Evolutionary conservation across 1,140 invertebrate species (phyloP), one percentile per base, ranked within the genome.

Genomic region (Bradysia coprophila): DNA sequence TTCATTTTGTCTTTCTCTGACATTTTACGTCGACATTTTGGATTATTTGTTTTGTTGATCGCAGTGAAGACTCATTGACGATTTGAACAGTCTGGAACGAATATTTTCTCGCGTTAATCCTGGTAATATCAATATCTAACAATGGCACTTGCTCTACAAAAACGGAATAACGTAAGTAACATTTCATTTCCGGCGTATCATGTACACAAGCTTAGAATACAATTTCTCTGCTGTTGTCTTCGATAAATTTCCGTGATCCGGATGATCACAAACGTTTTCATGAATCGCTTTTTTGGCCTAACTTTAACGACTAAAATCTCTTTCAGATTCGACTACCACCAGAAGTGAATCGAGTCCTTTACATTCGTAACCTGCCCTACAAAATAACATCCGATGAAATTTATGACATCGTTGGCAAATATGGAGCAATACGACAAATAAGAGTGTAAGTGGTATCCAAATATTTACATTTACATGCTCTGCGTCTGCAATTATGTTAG

Each of bases 341-440:
- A 43, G 95, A 99, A 72, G 95, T 99, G 1, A 99, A 98, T 62
- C 72, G 94, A 59, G 90, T 98, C 40, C 65, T 99, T 13, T 98
- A 98, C 56, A 80, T 99, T 2, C 74, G 93, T 53, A 99, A 99
- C 68, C 67, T 99, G 38, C 95, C 96, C 1, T 99, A 98, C 55
- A 98, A 98, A 72, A 98, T 98, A 42, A 97, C 93, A 41, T 88
- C 88, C n/a, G 96, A 99, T 69, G 95, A 99, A 77, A 98, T 99
- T 95, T 99, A 99, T 59, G 95, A 99, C 67, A 99, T 99, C 48
- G 99, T 99, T 75, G 95, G 96, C 24, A 98, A 98, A 73, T 99
- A 97, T 70, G 95, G 95, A 55, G 94, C 95, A 13, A 97, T 99
- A 43, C 64, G 95, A 49, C 96, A 99, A 68, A 98, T 99, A 42